Evolutionary conservation across 2,113 vertebrate species (phyloP).

Genomic region (Guaruba guarouba): DNA sequence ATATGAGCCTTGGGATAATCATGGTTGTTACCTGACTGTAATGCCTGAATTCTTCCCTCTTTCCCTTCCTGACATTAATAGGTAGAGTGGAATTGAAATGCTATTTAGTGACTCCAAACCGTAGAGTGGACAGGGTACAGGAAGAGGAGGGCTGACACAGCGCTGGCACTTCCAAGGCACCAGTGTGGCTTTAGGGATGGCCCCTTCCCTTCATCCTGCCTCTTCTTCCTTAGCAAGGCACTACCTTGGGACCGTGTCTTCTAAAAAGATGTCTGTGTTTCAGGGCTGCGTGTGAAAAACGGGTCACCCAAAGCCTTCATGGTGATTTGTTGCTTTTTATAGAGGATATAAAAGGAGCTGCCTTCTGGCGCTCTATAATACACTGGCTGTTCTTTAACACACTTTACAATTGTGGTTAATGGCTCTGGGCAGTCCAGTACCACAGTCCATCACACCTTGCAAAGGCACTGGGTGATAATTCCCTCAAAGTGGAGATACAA

Average conservation of each 20-base stretch:
- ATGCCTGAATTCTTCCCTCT: background rate
- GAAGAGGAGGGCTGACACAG: background rate
- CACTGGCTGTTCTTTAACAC: background rate
- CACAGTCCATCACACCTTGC: background rate
- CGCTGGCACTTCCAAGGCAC: background rate
- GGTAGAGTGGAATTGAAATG: background rate
- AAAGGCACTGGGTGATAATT: background rate
- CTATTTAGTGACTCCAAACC: background rate
- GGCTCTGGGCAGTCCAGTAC: background rate
- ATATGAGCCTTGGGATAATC: fast-evolving
- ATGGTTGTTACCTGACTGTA: background rate
- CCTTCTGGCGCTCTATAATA: background rate
- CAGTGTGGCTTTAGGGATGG: background rate
- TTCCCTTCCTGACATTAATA: background rate
- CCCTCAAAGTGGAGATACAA: background rate
- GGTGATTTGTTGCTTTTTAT: background rate
- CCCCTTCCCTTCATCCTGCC: background rate
- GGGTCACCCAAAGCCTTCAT: background rate
- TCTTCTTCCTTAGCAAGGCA: background rate
- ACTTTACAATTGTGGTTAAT: fast-evolving
- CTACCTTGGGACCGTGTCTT: background rate
- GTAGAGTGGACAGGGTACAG: background rate
- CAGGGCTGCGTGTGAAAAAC: background rate
- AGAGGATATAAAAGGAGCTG: background rate
- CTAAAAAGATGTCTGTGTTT: background rate